Evolutionary conservation across 1,140 invertebrate species (phyloP).

Genomic region (Littorina saxatilis): DNA sequence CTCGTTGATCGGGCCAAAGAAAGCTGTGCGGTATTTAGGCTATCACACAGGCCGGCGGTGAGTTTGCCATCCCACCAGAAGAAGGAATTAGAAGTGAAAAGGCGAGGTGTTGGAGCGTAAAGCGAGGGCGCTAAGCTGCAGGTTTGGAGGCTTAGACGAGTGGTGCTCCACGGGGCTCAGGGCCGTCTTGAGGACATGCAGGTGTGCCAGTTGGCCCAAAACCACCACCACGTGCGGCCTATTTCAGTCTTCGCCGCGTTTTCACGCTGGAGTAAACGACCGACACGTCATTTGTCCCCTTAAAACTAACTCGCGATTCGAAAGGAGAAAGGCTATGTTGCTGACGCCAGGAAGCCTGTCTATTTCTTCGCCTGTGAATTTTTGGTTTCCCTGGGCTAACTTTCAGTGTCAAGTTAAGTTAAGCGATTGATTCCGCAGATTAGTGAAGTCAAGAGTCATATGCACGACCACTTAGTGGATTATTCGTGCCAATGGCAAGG

Average conservation of each 20-base stretch:
- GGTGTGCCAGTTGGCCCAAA: background rate
- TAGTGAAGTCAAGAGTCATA: no score
- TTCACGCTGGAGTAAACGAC: no score
- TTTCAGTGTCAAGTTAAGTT: no score
- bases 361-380: no score
- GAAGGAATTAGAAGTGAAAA: slow-evolving; percentile 6
- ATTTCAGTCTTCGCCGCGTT: background rate
- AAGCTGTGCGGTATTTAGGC: background rate
- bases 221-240: background rate
- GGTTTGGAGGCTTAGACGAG: background rate
- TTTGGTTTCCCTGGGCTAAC: no score
- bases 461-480: no score
- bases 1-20: no score
- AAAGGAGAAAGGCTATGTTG: background rate
- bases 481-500: no score
- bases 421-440: no score
- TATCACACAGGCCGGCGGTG: background rate
- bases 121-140: slow-evolving; percentile 6
- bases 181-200: background rate
- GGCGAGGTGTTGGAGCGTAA: slow-evolving; percentile 25
- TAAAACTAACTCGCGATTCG: background rate
- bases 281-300: no score
- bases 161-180: background rate
- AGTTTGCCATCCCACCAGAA: background rate
- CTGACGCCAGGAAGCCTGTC: no score